Evolutionary conservation across 2,113 vertebrate genomes (phyloP), one percentile per base, ranked within the genome.

Genomic region (Callaeas wilsoni): DNA sequence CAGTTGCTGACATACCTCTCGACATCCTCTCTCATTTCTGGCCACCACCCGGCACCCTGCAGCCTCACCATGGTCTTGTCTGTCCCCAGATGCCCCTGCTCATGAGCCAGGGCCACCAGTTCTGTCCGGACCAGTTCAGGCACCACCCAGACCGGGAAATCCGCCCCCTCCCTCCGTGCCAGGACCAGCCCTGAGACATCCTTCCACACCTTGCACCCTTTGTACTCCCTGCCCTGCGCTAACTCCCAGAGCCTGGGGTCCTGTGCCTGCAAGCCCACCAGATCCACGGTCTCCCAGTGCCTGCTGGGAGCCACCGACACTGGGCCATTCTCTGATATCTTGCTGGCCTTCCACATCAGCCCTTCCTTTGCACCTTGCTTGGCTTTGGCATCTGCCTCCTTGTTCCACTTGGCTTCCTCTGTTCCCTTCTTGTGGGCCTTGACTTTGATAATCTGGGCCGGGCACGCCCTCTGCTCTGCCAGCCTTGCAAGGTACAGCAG

Each of bases 371-470:
- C 94, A 0, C 93, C 96, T 42, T 93, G 84, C 87, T 97, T 97
- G 62, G 95, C 96, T 91, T 95, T 94, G 70, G 77, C 32, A 0
- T 96, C 96, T 0, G 89, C 96, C 84, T 96, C 95, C 53, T 94
- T 96, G 78, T 94, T 97, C 96, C 96, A 97, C 91, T 93, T 97
- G 32, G 89, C 93, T 60, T 97, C 96, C 74, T 96, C 95, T 1
- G 94, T 95, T 37, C 89, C 94, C 65, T 97, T 96, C 91, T 91
- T 97, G 81, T 96, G 96, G 15, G 93, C 87, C 32, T 89, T 97
- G 44, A 96, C 94, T 55, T 96, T 96, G 49, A 96, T 53, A 75
- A 96, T 96, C 65, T 96, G 94, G 29, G 89, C 53, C 0, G 95
- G 96, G 13, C 9, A 15, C 0, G 0, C 53, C 35, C 95, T 92